Base-by-base conservation (phyloP, 2,113 vertebrate species). In the Elgaria multicarinata region DNA sequence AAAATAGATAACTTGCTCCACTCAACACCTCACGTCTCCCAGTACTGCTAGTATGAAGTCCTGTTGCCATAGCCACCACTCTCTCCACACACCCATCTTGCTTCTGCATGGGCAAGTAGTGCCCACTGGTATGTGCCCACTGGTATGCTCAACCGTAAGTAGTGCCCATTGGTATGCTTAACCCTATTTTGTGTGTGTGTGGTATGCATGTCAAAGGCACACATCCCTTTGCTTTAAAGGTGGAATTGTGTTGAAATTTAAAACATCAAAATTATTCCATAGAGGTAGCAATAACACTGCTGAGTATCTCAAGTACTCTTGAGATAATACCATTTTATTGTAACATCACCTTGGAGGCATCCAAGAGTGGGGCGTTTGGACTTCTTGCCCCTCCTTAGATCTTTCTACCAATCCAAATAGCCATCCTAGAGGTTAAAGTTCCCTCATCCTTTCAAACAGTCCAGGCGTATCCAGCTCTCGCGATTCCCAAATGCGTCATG, bases 1-100 rank as follows among this genome's bases (percentile, higher is more conserved):
- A 85, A 85, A 50, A 33, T 67, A 66, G 58, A 46, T 84, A 64
- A 69, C 26, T 84, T 77, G n/a, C 55, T 87, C 46, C n/a, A 67
- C 36, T 42, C 72, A 58, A 22, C 53, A 13, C 14, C 72, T 64
- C 13, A 39, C 53, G 36, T 62, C 16, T 36, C 22, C 55, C 64
- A 36, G 16, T 7, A 28, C 14, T 31, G 50, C 55, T 18, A 58
- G 20, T 86, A 12, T 75, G 33, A 58, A 46, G 39, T 67, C 10
- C 31, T 33, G 31, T 50, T 78, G 33, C 42, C 42, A 26, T 67
- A 3, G 31, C 24, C 50, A 44, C 81, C 24, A 14, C 22, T 67
- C 22, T 18, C 44, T 13, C 36, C 5, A 3, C 8, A 28, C 24
- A 13, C 22, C 42, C 42, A 53, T 76, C 39, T 64, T 89, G 55